These are phyloP conservation scores for Mesocentrotus franciscanus DNA, from an alignment of 53 echinoderm and acorn worm species.

Conservation along the genomic window DNA sequence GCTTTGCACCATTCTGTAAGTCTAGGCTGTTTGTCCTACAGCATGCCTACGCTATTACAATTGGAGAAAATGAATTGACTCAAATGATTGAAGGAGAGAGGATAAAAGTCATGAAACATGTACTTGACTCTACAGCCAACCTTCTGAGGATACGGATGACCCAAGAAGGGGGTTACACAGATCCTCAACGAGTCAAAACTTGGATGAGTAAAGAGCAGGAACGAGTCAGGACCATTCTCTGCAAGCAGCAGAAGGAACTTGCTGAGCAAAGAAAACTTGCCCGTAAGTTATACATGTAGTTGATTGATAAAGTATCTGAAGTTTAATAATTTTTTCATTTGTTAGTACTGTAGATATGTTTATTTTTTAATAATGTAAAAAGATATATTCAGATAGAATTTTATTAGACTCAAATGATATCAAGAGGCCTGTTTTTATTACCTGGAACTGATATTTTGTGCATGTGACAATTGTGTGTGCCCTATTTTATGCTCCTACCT, in stretches of 20 bases:
- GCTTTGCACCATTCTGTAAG: conserved; percentile 50
- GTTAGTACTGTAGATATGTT: no score
- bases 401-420: no score
- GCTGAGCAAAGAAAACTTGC: neutral
- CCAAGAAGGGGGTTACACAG: conserved; percentile 1
- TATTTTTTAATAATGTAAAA: no score
- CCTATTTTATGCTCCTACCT: no score
- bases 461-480: no score
- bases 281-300: neutral
- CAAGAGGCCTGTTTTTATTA: no score
- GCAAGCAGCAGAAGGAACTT: conserved; percentile 30
- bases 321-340: no score
- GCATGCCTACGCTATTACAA: conserved; percentile 15
- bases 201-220: conserved; percentile 49
- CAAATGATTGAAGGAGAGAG: neutral
- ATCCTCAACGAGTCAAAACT: conserved; percentile 2
- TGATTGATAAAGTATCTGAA: no score
- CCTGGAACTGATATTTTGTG: no score
- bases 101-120: neutral
- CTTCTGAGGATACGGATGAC: conserved; percentile 40
- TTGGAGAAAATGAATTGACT: neutral
- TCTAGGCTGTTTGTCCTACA: conserved; percentile 37
- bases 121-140: conserved; percentile 48
- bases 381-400: no score
- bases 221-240: neutral